A percentile compares a stretch with the other conserved stretches of the same genome.
Conservation (phyloP, 1,140 invertebrate species). For the Plutomurus gul region DNA sequence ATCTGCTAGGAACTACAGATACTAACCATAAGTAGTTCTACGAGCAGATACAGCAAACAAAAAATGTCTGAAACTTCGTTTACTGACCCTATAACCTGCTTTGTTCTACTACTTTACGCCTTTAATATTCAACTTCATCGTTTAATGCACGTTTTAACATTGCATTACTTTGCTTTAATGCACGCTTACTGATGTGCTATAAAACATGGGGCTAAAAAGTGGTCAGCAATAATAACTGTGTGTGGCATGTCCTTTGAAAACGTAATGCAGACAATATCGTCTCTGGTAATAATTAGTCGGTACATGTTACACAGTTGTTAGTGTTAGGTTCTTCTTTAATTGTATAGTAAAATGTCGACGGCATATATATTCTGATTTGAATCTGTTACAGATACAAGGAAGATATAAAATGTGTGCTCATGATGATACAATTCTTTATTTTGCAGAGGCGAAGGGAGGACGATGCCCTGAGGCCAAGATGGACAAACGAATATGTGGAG, state of each 20-base stretch:
- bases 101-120: not conserved
- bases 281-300: no score
- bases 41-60: not conserved
- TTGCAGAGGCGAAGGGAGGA: slow-evolving; percentile 21
- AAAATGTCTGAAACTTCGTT: not conserved
- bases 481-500: slow-evolving; percentile 39
- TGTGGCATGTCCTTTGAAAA: not conserved
- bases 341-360: not conserved
- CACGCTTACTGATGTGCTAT: not conserved
- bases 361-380: not conserved
- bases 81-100: slow-evolving; percentile 5
- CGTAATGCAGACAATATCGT: no score
- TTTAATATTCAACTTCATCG: not conserved
- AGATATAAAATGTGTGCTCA: not conserved
- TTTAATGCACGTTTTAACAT: not conserved
- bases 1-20: no score
- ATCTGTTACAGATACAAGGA: not conserved
- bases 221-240: not conserved
- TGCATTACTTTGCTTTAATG: not conserved
- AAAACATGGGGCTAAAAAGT: no score
- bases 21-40: no score
- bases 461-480: slow-evolving; percentile 44
- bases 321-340: no score
- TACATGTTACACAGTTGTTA: no score
- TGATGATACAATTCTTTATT: not conserved